These are phyloP conservation scores for Megalops cyprinoides DNA, from an alignment of 2,797 vertebrate genomes.

Conservation along the genomic window DNA sequence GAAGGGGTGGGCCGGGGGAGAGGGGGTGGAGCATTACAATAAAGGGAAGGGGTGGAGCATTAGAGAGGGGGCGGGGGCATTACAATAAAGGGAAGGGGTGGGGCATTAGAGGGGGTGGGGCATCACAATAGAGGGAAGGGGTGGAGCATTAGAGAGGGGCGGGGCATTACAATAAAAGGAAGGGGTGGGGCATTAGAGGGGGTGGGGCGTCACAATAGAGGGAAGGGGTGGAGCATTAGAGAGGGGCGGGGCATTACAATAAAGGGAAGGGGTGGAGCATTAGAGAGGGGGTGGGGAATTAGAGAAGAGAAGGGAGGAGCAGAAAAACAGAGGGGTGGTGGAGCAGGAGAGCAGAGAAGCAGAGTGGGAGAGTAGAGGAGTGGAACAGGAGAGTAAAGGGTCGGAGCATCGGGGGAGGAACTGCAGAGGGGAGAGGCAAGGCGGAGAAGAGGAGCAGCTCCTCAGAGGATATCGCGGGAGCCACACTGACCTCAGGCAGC, in stretches of 20 bases:
- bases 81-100: not conserved
- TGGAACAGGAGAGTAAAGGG: not conserved
- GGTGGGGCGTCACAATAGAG: not conserved
- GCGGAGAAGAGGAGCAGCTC: slow-evolving; percentile 7
- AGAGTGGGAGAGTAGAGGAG: not conserved
- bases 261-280: not conserved
- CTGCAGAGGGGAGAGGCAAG: not conserved
- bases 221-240: not conserved
- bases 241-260: not conserved
- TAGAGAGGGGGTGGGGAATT: too few species aligned
- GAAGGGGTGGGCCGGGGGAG: not conserved
- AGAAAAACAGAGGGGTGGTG: not conserved
- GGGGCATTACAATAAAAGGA: too few species aligned
- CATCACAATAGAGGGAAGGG: not conserved
- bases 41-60: not conserved
- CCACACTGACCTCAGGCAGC: slow-evolving; percentile 86
- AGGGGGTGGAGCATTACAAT: not conserved
- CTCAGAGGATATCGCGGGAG: slow-evolving; percentile 20
- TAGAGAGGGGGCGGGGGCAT: not conserved
- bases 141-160: not conserved
- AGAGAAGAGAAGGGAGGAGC: not conserved
- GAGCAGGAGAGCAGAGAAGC: too few species aligned
- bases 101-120: too few species aligned
- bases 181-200: not conserved
- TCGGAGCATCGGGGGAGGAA: not conserved